Evolutionary conservation across 2,888 invertebrate species (phyloP), one percentile per base, ranked within the genome.

Genomic region (Folsomia candida): DNA sequence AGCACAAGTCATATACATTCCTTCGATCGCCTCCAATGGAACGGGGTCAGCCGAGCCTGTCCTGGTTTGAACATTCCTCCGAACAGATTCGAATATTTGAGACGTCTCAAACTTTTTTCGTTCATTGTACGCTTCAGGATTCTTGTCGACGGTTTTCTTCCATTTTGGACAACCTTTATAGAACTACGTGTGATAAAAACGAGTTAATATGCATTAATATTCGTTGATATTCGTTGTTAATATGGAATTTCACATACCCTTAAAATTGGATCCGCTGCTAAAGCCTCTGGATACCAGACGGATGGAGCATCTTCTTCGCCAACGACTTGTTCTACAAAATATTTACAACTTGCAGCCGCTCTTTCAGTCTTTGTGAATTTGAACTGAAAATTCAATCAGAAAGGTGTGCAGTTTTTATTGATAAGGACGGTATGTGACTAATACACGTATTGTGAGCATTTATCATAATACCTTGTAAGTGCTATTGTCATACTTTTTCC

Each of bases 291-390:
- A 84, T 87, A 91, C 81, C 85, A 84, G 14, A 92, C 88, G 76
- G 87, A 25, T n/a, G 51, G 29, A 24, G 87, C 86, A 25, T 86
- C 85, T 79, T 87, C 84, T 74, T 87, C 86, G n/a, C 90, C 90
- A 84, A 93, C 93, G 58, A 93, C 83, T 0, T 93, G 93, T 65
- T 88, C 85, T 0, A 89, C 87, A 84, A 93, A 93, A 81, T 88
- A 86, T 79, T 86, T 86, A 0, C 92, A 92, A 83, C 93, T 93
- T 80, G 88, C 87, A 68, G 88, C 86, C 0, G 93, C 88, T 77
- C 93, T 86, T 81, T 92, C 89, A 1, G 91, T 91, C 1, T 88
- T 87, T 22, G 93, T 93, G 78, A 88, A 90, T 80, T 89, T 89
- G 81, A 93, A 91, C 89, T 91, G 85, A 75, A 86, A 85, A 64